Base-by-base conservation (phyloP, 2,888 invertebrate species). In the Rhamphomyia laevipes region DNA sequence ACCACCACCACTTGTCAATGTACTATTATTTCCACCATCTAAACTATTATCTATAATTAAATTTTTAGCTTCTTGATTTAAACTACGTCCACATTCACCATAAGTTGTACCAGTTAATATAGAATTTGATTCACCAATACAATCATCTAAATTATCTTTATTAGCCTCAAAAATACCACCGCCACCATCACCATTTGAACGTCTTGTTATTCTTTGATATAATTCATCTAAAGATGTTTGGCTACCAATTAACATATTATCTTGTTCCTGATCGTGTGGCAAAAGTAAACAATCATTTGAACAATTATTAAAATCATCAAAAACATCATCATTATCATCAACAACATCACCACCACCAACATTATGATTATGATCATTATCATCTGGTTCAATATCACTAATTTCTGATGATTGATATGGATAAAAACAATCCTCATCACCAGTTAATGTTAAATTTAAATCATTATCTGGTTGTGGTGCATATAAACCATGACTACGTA, bases 181-280 rank as follows among this genome's bases (percentile, higher is more conserved):
- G 33, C 37, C 31, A 6, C 37, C 42, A 33, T 13, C 15, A 17
- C 15, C 48, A 13, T 30, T 46, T 2, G 56, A 51, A 3, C 67
- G 59, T 15, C 65, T 58, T 31, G 68, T 70, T 53, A 84, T 83
- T 59, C 81, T 81, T 57, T 83, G 81, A 62, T 84, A 84, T 10
- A 84, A 68, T 61, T 82, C 82, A 59, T 84, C 84, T 45, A 84
- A 70, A 11, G 71, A 69, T 21, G 62, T 59, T 46, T 67, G 65
- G 51, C 65, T 63, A 18, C 58, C 59, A 40, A 12, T 13, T 18
- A 40, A 18, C 18, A 40, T 40, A 13, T 40, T 18, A 11, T 40
- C 40, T 18, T 40, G 40, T 18, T 40, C 40, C n/a, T 42, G 42
- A 27, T 42, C 42, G 7, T 21, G 42, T 9, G 42, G 42, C 9